phyloP scores from a whole-genome alignment of 2,888 invertebrate genomes.

The Keiferia lycopersicella region DNA sequence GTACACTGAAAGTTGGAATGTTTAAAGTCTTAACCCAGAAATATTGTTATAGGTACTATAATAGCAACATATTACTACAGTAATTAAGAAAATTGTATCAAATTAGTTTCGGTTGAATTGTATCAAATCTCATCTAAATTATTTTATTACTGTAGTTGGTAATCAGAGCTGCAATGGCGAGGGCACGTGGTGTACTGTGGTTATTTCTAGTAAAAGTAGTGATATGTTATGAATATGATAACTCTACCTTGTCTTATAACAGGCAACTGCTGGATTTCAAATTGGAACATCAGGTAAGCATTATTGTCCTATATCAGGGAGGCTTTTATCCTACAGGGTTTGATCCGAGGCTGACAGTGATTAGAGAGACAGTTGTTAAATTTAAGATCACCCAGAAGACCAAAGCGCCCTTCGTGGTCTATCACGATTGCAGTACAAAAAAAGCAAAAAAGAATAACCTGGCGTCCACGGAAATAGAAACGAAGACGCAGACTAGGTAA shows the following conservation, averaged over 20 bases:
- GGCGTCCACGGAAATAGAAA: too few species aligned
- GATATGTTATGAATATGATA: neutral
- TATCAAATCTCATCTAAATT: neutral
- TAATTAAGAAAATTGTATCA: neutral
- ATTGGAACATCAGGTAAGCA: slow-evolving; percentile 32
- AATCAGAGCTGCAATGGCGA: neutral
- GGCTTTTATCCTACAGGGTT: too few species aligned
- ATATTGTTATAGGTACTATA: neutral
- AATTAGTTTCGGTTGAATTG: neutral
- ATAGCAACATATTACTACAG: neutral
- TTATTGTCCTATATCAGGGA: neutral
- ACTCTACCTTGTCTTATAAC: slow-evolving; percentile 3
- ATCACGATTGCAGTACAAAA: too few species aligned
- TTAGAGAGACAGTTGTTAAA: too few species aligned
- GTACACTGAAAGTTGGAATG: neutral
- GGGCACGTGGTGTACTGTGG: neutral
- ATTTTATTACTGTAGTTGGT: neutral
- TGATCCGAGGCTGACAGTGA: too few species aligned
- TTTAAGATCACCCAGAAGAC: too few species aligned
- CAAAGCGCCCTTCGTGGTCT: too few species aligned
- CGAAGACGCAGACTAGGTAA: too few species aligned
- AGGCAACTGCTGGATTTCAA: slow-evolving; percentile 35
- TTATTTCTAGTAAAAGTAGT: neutral
- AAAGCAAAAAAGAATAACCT: too few species aligned
- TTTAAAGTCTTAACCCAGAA: neutral